Evolutionary conservation across 2,888 invertebrate species (phyloP), one percentile per base, ranked within the genome.

Genomic region (Neria commutata): DNA sequence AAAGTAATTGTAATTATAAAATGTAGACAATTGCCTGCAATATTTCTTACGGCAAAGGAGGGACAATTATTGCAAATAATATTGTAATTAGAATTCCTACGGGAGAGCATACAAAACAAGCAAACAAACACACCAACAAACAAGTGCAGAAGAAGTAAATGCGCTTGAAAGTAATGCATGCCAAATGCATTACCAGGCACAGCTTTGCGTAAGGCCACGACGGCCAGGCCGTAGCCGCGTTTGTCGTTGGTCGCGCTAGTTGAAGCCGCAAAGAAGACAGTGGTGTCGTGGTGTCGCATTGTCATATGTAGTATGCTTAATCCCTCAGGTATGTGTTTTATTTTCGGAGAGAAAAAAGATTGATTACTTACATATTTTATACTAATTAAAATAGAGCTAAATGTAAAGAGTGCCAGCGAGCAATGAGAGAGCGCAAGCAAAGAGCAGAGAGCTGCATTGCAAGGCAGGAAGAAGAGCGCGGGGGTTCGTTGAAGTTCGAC

Each of bases 291-390:
- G 56, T 50, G 61, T 59, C 60, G 61, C 59, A 63, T 63, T 65
- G 65, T 65, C 61, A 48, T n/a, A 48, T 48, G 48, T 48, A 48
- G 58, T 64, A 63, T 67, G 71, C 69, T 68, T 66, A 78, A 77
- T 78, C 78, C 78, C 79, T 80, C 79, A 80, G 79, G 84, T 85
- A 85, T 85, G 85, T 85, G 85, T 85, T 85, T 85, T 80, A 79
- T 80, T 79, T 81, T 81, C 80, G 84, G 86, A 86, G 86, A 86
- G 86, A 86, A 85, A 85, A 84, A 86, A 86, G 86, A 86, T 86
- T 86, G 86, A 86, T 83, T 81, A 81, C 75, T 76, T n/a, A n/a
- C 77, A 77, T 77, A 78, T 65, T 57, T 61, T 67, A 64, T 69
- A 74, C 70, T 71, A 66, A 62, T 66, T 61, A 67, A 63, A 64